Conservation (phyloP, 2,113 vertebrate genomes). For the Microcebus murinus region DNA sequence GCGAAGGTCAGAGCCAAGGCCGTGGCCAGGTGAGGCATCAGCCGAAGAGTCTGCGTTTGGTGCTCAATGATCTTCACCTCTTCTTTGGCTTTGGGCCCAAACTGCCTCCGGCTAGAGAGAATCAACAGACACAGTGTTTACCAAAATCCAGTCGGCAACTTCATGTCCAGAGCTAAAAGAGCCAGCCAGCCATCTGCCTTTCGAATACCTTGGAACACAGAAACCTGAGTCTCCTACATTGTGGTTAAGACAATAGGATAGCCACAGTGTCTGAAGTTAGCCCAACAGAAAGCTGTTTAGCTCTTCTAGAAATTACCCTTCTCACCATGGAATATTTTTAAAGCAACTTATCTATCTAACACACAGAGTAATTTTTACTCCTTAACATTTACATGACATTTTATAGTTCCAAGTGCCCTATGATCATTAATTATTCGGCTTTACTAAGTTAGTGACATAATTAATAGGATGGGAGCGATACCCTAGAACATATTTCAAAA, state of each 20-base stretch:
- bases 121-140: not conserved
- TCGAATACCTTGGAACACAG: not conserved
- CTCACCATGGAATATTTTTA: not conserved
- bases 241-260: not conserved
- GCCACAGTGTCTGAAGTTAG: not conserved
- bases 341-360: conserved; percentile 25
- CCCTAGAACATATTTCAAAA: conserved; percentile 69
- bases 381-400: conserved; percentile 74
- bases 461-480: conserved; percentile 49
- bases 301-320: not conserved
- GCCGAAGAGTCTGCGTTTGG: conserved; percentile 77
- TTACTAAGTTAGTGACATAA: conserved; percentile 56
- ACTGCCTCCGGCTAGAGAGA: conserved; percentile 80
- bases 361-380: conserved; percentile 56
- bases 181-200: not conserved
- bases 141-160: not conserved
- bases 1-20: conserved; percentile 78
- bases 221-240: not conserved
- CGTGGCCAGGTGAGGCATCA: conserved; percentile 82
- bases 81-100: conserved; percentile 81
- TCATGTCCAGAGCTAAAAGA: not conserved
- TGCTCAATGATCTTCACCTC: conserved; percentile 84
- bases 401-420: conserved; percentile 24
- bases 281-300: not conserved
- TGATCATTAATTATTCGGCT: conserved; percentile 74